These are phyloP conservation scores for Cephus cinctus DNA, from an alignment of 1,140 invertebrate genomes.

Conservation along the genomic window DNA sequence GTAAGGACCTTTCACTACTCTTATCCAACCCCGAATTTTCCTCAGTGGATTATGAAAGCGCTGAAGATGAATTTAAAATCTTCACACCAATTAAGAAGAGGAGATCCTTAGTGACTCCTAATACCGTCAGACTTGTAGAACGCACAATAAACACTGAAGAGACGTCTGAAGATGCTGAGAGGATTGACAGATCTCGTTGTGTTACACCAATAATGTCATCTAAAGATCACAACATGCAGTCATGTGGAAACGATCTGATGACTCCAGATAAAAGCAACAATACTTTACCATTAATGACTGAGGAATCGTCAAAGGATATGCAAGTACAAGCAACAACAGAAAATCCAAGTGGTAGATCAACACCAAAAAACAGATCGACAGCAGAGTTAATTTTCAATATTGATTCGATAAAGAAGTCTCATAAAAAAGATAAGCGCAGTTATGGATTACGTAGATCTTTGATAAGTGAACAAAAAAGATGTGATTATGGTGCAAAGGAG, in stretches of 20 bases:
- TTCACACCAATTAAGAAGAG: constrained; percentile 45
- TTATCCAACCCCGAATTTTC: not conserved
- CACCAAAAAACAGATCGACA: constrained; percentile 31
- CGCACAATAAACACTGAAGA: too few relatives aligned
- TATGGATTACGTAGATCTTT: constrained; percentile 8
- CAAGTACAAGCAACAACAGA: too few relatives aligned
- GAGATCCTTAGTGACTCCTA: constrained; percentile 11
- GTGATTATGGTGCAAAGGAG: not conserved
- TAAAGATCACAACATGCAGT: too few relatives aligned
- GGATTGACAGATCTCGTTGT: constrained; percentile 17
- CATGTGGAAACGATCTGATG: too few relatives aligned
- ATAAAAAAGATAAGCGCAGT: constrained; percentile 42
- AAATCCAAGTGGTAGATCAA: constrained; percentile 24
- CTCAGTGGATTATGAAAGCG: constrained; percentile 10
- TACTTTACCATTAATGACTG: too few relatives aligned
- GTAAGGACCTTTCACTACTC: not conserved
- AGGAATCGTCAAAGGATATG: too few relatives aligned
- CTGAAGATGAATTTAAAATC: constrained; percentile 40
- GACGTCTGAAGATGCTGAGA: too few relatives aligned
- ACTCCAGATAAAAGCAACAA: too few relatives aligned
- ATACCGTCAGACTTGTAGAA: too few relatives aligned
- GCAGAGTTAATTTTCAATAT: constrained; percentile 30
- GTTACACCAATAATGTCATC: constrained; percentile 18
- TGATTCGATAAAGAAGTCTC: constrained; percentile 47
- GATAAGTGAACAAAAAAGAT: not conserved